Conservation (phyloP, 2,113 vertebrate species). For the Laticauda laticaudata region DNA sequence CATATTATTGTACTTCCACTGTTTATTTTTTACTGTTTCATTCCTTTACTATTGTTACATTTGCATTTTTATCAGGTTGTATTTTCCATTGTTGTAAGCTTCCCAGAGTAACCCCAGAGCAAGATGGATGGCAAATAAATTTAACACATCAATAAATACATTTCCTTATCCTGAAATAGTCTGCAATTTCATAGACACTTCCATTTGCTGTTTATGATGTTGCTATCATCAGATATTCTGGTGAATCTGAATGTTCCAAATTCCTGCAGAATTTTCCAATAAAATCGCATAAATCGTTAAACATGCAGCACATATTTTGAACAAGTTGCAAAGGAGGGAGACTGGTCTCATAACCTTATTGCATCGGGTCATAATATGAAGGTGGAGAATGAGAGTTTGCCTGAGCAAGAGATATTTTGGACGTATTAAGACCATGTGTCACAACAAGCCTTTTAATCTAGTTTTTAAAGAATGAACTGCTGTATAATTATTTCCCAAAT, state of each 20-base stretch:
- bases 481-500: slow-evolving; percentile 69
- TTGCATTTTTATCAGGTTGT: not conserved
- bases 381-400: slow-evolving; percentile 10
- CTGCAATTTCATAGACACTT: not conserved
- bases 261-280: not conserved
- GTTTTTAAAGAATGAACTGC: slow-evolving; percentile 67
- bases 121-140: not conserved
- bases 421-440: slow-evolving; percentile 58
- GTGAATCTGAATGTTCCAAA: not conserved
- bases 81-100: not conserved
- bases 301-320: not conserved
- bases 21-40: not conserved
- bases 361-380: not conserved
- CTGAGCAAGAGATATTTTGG: slow-evolving; percentile 62
- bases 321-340: not conserved
- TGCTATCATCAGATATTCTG: not conserved
- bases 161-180: not conserved
- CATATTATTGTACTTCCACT: not conserved
- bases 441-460: slow-evolving; percentile 56
- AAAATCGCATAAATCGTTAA: no score
- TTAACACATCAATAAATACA: not conserved
- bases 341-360: slow-evolving; percentile 6
- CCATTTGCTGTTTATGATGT: not conserved
- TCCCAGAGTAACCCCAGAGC: not conserved
- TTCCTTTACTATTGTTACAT: not conserved